Base-by-base conservation (phyloP, 2,113 vertebrate species). In the Silurus glanis region DNA sequence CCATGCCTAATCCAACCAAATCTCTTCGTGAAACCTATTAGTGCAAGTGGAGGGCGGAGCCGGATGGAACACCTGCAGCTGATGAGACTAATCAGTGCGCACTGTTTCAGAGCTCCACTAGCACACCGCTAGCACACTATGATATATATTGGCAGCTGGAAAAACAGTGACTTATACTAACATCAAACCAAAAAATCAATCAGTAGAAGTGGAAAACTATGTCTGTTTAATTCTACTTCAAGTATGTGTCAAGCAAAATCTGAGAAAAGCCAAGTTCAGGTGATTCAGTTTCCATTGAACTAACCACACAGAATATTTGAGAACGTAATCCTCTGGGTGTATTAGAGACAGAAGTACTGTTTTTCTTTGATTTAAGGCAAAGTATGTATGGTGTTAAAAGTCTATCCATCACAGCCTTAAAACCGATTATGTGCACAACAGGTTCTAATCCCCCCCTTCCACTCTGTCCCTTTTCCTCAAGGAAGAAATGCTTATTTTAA, bases 361-460 rank as follows among this genome's bases (percentile, higher is more conserved):
- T 75, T 45, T 74, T 45, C 23, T 81, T 83, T 76, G 14, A 90
- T 89, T 23, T 85, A 84, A 83, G 55, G 88, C 80, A 85, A 62
- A 12, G 2, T 53, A 88, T 88, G 78, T 89, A 28, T 71, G 23
- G 72, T 9, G 47, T n/a, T 37, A 49, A 79, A 23, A 76, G 23
- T 81, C 55, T 28, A 87, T 87, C 72, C 80, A 47, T 80, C 82
- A 71, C 47, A 85, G 25, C 21, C 49, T 59, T 84, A 28, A 51
- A 17, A 72, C 45, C 25, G 19, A 51, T 76, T 76, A 69, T 14
- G 14, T 6, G 23, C 81, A 82, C 81, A 82, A 25, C 49, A 53
- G 28, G 28, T 61, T 80, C 23, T 80, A 28, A 80, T 45, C 56
- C 58, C 56, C 56, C 37, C 25, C 19, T 58, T 67, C 47, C 37